A percentile compares a stretch with the other conserved stretches of the same genome.
Evolutionary conservation across 2,888 invertebrate genomes (phyloP).

Genomic region (Tuta absoluta): DNA sequence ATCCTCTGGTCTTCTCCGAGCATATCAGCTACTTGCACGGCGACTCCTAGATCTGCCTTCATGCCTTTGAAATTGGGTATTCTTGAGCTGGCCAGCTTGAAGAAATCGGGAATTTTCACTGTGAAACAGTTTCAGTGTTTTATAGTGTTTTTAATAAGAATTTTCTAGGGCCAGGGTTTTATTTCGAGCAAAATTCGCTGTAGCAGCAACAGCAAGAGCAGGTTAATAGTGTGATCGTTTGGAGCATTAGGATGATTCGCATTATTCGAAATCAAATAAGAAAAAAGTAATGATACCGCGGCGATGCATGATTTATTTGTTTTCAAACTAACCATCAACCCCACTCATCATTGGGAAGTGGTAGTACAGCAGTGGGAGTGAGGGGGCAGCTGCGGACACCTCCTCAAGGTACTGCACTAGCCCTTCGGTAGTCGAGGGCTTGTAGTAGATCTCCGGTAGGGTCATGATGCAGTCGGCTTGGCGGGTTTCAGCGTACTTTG

Average conservation of each 20-base stretch:
- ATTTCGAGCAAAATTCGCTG: no score
- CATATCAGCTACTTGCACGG: constrained; percentile 77
- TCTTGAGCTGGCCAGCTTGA: constrained; percentile 77
- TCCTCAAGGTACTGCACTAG: constrained; percentile 82
- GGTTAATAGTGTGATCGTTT: no score
- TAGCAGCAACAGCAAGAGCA: no score
- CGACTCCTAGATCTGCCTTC: constrained; percentile 86
- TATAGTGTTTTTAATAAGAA: no score
- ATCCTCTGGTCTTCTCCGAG: constrained; percentile 71
- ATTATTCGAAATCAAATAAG: no score
- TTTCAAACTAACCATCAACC: constrained; percentile 78
- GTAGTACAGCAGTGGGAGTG: constrained; percentile 87
- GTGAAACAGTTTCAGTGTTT: no score
- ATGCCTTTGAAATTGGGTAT: constrained; percentile 88
- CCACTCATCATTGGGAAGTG: constrained; percentile 87
- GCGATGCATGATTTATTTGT: no score
- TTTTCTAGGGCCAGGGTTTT: no score
- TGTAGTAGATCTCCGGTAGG: constrained; percentile 86
- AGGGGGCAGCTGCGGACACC: constrained; percentile 84
- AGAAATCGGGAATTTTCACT: constrained; percentile 82
- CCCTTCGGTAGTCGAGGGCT: constrained; percentile 78
- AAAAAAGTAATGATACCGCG: no score
- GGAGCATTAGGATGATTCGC: no score
- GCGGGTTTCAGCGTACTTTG: constrained; percentile 83
- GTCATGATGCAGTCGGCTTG: constrained; percentile 84